phyloP scores from a whole-genome alignment of 2,113 vertebrate genomes.

The Prochilodus magdalenae region DNA sequence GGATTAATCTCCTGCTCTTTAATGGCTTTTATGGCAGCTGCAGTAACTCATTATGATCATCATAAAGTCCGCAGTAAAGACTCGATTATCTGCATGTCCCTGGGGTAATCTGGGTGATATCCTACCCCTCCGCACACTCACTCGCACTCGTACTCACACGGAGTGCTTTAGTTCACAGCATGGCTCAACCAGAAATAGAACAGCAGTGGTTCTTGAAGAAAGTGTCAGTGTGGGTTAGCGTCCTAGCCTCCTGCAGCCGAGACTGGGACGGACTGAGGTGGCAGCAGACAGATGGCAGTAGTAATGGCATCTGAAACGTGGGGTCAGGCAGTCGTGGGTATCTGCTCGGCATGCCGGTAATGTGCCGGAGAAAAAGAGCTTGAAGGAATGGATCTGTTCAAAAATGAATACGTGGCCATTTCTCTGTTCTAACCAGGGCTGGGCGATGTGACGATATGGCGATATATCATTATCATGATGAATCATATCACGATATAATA shows the following conservation, averaged over 20 bases:
- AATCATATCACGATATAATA: too few species aligned
- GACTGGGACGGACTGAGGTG: background rate
- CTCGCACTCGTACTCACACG: background rate
- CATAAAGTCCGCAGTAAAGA: slow-evolving; percentile 48
- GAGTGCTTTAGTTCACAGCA: background rate
- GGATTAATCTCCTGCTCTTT: slow-evolving; percentile 43
- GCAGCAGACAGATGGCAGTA: slow-evolving; percentile 8
- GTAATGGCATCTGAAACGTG: background rate
- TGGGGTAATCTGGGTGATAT: slow-evolving; percentile 24
- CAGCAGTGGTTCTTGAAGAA: slow-evolving; percentile 32
- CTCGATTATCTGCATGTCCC: slow-evolving; percentile 49
- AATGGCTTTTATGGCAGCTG: slow-evolving; percentile 50
- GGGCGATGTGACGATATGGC: background rate
- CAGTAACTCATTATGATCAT: slow-evolving; percentile 54
- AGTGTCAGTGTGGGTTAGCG: slow-evolving; percentile 28
- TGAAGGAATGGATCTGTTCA: background rate
- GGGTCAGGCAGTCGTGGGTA: background rate
- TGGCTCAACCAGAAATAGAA: slow-evolving; percentile 29
- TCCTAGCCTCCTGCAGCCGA: background rate
- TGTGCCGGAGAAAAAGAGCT: background rate
- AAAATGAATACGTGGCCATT: background rate
- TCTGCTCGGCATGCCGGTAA: background rate
- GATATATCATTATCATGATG: too few species aligned
- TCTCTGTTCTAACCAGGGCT: background rate
- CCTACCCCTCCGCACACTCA: background rate